Evolutionary conservation across 1,140 invertebrate genomes (phyloP).

Genomic region (Sycophaga agraensis): DNA sequence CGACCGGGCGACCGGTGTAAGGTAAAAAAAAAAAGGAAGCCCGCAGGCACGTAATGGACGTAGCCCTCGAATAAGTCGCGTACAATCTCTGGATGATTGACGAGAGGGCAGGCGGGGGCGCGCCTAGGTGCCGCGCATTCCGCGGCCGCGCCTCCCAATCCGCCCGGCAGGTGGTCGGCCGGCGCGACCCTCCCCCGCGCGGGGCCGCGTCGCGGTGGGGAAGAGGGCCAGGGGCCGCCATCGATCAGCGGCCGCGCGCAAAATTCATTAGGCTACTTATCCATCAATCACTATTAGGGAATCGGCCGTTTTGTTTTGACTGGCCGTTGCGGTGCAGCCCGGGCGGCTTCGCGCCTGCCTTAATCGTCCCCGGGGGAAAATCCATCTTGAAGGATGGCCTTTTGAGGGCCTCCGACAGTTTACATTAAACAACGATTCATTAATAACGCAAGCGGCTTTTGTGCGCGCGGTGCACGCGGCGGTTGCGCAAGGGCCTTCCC

Average conservation of each 20-base stretch:
- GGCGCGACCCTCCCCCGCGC: background rate
- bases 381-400: constrained; percentile 18
- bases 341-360: constrained; percentile 17
- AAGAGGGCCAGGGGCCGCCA: background rate
- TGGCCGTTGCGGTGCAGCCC: constrained; percentile 31
- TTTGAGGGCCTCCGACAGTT: constrained; percentile 29
- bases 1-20: no score
- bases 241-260: constrained; percentile 24
- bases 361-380: constrained; percentile 12
- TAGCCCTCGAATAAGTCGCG: no score
- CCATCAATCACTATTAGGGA: constrained; percentile 57
- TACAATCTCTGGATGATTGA: no score
- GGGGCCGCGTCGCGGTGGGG: background rate
- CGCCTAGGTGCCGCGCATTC: no score
- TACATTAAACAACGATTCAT: constrained; percentile 34
- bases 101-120: no score
- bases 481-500: no score
- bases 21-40: no score
- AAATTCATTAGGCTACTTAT: constrained; percentile 53
- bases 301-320: constrained; percentile 28
- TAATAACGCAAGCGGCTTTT: no score
- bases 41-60: no score
- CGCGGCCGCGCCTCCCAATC: constrained; percentile 28
- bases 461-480: no score
- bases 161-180: constrained; percentile 46